Conservation (phyloP, 2,888 invertebrate species). For the Eilema sororculum region DNA sequence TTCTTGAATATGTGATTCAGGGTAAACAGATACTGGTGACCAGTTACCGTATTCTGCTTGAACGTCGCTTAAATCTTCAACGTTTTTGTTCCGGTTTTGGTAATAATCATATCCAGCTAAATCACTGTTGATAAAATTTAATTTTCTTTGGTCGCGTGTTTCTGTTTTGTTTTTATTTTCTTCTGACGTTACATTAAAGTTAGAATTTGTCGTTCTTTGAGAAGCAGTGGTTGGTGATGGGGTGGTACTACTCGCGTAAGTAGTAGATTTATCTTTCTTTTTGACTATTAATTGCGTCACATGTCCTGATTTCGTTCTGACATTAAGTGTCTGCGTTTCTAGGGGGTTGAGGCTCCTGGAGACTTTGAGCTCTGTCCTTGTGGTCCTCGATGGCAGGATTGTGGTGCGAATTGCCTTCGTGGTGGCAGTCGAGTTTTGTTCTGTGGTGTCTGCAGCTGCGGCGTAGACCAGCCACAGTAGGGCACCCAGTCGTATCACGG, state of each 20-base stretch:
- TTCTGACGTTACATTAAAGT: slow-evolving; percentile 61
- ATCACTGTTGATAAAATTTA: slow-evolving; percentile 79
- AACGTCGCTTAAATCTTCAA: slow-evolving; percentile 78
- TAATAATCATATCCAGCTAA: slow-evolving; percentile 84
- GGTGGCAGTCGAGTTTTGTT: slow-evolving; percentile 77
- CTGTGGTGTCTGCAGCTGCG: slow-evolving; percentile 65
- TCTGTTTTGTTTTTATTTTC: slow-evolving; percentile 79
- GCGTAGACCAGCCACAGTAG: slow-evolving; percentile 73
- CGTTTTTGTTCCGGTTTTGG: slow-evolving; percentile 74
- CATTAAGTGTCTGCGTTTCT: slow-evolving; percentile 92
- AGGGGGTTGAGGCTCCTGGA: slow-evolving; percentile 92
- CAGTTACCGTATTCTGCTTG: slow-evolving; percentile 85
- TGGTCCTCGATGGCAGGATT: slow-evolving; percentile 86
- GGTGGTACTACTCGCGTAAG: slow-evolving; percentile 63
- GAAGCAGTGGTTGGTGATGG: slow-evolving; percentile 71
- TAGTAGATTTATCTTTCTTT: slow-evolving; percentile 88
- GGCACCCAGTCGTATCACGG: slow-evolving; percentile 77
- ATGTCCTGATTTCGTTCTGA: slow-evolving; percentile 91
- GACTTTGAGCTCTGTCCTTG: slow-evolving; percentile 92
- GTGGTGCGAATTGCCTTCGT: slow-evolving; percentile 79
- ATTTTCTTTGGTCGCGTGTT: slow-evolving; percentile 79
- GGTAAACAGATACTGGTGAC: slow-evolving; percentile 84
- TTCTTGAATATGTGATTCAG: slow-evolving; percentile 81
- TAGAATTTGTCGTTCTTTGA: slow-evolving; percentile 62
- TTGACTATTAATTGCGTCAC: slow-evolving; percentile 93